Conservation (phyloP, 2,797 vertebrate species). For the Novumbra hubbsi region DNA sequence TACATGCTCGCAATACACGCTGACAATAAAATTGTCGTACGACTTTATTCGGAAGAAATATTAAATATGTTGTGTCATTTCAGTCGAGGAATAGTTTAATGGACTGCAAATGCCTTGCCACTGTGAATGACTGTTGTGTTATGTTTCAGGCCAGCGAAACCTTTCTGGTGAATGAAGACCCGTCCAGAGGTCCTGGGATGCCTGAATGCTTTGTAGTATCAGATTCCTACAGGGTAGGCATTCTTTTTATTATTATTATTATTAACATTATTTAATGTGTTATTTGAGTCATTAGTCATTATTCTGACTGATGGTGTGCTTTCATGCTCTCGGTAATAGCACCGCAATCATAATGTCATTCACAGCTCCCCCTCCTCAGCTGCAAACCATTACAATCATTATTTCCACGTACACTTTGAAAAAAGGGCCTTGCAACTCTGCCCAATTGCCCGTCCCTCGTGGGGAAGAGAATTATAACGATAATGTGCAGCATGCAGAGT, state of each 20-base stretch:
- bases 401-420: slow-evolving; percentile 73
- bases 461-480: slow-evolving; percentile 67
- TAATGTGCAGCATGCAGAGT: slow-evolving; percentile 57
- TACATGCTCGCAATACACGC: neutral
- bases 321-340: slow-evolving; percentile 75
- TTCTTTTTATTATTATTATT: slow-evolving; percentile 40
- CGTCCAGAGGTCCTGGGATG: slow-evolving; percentile 80
- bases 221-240: slow-evolving; percentile 82
- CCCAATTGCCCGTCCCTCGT: slow-evolving; percentile 53
- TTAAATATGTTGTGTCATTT: neutral
- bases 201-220: slow-evolving; percentile 84
- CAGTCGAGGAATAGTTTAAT: neutral
- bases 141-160: slow-evolving; percentile 79
- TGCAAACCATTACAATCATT: slow-evolving; percentile 81
- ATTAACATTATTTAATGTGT: slow-evolving; percentile 50
- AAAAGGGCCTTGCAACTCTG: slow-evolving; percentile 54
- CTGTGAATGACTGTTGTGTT: slow-evolving; percentile 66
- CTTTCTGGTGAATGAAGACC: slow-evolving; percentile 83
- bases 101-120: slow-evolving; percentile 16
- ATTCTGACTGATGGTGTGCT: slow-evolving; percentile 71
- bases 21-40: neutral
- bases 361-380: slow-evolving; percentile 76
- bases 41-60: too few species aligned
- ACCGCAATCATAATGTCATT: slow-evolving; percentile 80
- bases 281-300: slow-evolving; percentile 70